These are phyloP conservation scores for Eledone cirrhosa DNA, from an alignment of 2,888 invertebrate species.

Conservation along the genomic window DNA sequence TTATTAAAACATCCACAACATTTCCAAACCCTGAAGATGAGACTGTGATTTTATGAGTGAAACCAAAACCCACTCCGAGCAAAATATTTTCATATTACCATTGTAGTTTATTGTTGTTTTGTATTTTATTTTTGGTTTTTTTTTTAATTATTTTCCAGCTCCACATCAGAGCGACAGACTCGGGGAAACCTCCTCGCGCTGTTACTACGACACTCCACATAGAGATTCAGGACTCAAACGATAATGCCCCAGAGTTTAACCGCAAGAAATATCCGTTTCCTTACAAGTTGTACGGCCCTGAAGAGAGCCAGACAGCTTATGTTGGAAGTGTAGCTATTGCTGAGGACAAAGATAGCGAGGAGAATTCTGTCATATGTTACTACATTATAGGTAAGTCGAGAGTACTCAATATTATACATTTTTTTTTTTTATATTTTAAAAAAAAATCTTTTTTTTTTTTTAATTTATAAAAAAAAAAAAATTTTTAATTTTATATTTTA, in stretches of 20 bases:
- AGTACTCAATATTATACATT: background rate
- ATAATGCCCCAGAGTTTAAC: slow-evolving; percentile 61
- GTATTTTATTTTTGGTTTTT: background rate
- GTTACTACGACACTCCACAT: slow-evolving; percentile 78
- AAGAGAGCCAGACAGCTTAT: slow-evolving; percentile 39
- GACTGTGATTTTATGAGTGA: no score
- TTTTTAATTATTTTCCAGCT: slow-evolving; percentile 44
- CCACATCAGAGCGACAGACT: slow-evolving; percentile 79
- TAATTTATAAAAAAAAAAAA: no score
- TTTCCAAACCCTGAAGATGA: no score
- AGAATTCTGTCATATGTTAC: slow-evolving; percentile 85
- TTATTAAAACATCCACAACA: no score
- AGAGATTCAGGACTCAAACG: slow-evolving; percentile 57
- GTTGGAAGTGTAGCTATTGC: slow-evolving; percentile 57
- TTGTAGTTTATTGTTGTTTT: no score
- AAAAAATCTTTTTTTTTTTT: no score
- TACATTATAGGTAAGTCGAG: slow-evolving; percentile 80
- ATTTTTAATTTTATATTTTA: no score
- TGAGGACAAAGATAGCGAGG: slow-evolving; percentile 82
- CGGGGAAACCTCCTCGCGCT: slow-evolving; percentile 78
- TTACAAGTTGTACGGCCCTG: slow-evolving; percentile 45
- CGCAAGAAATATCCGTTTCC: slow-evolving; percentile 38
- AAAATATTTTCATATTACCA: no score
- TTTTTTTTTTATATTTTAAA: no score
- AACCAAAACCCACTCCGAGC: no score